Evolutionary conservation across 2,797 vertebrate species (phyloP).

Genomic region (Coregonus suidteri): DNA sequence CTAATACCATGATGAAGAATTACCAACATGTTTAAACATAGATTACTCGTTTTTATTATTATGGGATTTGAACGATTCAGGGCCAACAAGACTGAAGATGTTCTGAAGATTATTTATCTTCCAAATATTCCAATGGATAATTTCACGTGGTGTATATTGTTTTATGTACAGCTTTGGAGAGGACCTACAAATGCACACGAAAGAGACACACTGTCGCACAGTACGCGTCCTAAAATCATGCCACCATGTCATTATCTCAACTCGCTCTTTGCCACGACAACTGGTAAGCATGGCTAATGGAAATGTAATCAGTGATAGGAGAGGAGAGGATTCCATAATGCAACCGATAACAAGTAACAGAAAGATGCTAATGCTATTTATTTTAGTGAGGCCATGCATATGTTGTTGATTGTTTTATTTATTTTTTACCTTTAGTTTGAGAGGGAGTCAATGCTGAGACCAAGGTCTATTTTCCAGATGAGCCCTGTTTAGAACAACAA

Average conservation of each 20-base stretch:
- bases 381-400: slow-evolving; percentile 64
- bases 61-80: neutral
- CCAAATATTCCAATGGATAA: neutral
- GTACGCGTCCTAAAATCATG: slow-evolving; percentile 44
- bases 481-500: too few species aligned
- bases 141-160: neutral
- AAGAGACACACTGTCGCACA: slow-evolving; percentile 55
- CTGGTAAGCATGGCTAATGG: slow-evolving; percentile 77
- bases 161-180: slow-evolving; percentile 5
- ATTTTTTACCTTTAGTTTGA: too few species aligned
- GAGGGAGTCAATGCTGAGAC: too few species aligned
- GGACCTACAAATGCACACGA: slow-evolving; percentile 45
- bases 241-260: slow-evolving; percentile 67
- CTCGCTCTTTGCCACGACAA: slow-evolving; percentile 59
- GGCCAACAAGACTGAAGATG: neutral
- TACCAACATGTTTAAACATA: slow-evolving; percentile 9
- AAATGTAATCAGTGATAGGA: slow-evolving; percentile 79
- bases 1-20: slow-evolving; percentile 30
- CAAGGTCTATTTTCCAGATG: too few species aligned
- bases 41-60: neutral
- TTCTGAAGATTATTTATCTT: slow-evolving; percentile 24
- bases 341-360: slow-evolving; percentile 74
- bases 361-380: slow-evolving; percentile 75
- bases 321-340: slow-evolving; percentile 74
- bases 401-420: slow-evolving; percentile 37